Evolutionary conservation across 2,113 vertebrate species (phyloP).

Genomic region (Murina feae): DNA sequence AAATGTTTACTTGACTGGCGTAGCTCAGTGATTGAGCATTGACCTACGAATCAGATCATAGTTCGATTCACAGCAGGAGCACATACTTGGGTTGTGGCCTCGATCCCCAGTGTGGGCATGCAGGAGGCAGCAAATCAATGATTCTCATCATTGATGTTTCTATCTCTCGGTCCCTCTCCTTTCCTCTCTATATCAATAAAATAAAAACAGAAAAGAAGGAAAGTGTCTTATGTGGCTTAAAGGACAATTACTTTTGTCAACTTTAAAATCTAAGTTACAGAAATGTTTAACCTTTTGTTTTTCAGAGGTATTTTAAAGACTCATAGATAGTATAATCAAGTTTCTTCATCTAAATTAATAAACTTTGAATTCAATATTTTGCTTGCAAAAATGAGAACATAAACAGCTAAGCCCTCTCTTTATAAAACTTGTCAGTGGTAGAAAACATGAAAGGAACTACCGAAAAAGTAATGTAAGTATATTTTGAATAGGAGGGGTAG

Average conservation of each 20-base stretch:
- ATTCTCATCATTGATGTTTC: too few species aligned
- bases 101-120: too few species aligned
- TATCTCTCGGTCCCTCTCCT: too few species aligned
- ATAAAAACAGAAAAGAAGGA: background rate
- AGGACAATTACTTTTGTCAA: background rate
- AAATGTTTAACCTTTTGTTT: background rate
- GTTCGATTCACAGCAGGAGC: too few species aligned
- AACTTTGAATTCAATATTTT: background rate
- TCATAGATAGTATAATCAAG: background rate
- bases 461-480: background rate
- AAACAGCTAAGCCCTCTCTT: background rate
- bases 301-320: background rate
- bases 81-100: too few species aligned
- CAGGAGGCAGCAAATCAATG: too few species aligned
- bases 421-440: background rate
- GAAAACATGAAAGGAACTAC: too few species aligned
- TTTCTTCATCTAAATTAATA: background rate
- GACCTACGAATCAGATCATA: too few species aligned
- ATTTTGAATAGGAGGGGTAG: background rate
- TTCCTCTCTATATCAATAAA: too few species aligned
- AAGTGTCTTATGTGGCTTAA: background rate
- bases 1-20: too few species aligned
- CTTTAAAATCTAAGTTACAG: background rate
- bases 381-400: background rate
- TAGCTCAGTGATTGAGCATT: too few species aligned